phyloP scores from a whole-genome alignment of 1,140 invertebrate species.

The Maniola jurtina region DNA sequence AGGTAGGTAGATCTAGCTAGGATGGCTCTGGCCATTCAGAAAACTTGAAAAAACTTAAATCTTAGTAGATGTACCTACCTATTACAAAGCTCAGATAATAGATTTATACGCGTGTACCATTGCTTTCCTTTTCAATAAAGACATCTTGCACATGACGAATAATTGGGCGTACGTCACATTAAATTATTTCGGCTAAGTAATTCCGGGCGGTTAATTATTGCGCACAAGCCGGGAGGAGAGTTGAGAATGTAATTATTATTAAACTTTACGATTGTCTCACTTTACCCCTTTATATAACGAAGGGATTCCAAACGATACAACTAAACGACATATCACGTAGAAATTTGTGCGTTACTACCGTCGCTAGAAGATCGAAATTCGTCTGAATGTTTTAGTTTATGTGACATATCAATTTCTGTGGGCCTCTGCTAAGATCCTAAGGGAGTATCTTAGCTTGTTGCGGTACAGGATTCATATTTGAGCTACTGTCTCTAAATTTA shows the following conservation, averaged over 20 bases:
- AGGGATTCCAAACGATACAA: slow-evolving; percentile 36
- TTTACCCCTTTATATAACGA: slow-evolving; percentile 68
- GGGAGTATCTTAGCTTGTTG: slow-evolving; percentile 74
- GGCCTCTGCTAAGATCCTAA: slow-evolving; percentile 64
- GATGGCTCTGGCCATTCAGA: neutral
- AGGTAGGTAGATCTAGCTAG: too few species aligned
- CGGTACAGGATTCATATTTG: slow-evolving; percentile 72
- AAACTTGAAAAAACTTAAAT: neutral
- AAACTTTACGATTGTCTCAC: slow-evolving; percentile 79
- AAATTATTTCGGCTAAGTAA: slow-evolving; percentile 79
- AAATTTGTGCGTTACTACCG: slow-evolving; percentile 32
- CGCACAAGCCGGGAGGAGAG: slow-evolving; percentile 72
- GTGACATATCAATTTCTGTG: slow-evolving; percentile 34
- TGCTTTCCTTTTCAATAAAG: slow-evolving; percentile 40
- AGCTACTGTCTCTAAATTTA: slow-evolving; percentile 59
- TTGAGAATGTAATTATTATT: slow-evolving; percentile 79
- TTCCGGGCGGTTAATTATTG: slow-evolving; percentile 78
- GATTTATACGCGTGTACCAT: slow-evolving; percentile 3
- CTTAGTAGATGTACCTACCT: neutral
- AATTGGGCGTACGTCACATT: slow-evolving; percentile 71
- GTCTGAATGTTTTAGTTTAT: slow-evolving; percentile 21
- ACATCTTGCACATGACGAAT: slow-evolving; percentile 43
- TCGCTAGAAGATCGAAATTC: slow-evolving; percentile 40
- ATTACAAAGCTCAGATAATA: neutral
- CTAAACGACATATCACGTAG: slow-evolving; percentile 19